phyloP scores from a whole-genome alignment of 2,797 vertebrate genomes.

The Schizopygopsis malacanthus region DNA sequence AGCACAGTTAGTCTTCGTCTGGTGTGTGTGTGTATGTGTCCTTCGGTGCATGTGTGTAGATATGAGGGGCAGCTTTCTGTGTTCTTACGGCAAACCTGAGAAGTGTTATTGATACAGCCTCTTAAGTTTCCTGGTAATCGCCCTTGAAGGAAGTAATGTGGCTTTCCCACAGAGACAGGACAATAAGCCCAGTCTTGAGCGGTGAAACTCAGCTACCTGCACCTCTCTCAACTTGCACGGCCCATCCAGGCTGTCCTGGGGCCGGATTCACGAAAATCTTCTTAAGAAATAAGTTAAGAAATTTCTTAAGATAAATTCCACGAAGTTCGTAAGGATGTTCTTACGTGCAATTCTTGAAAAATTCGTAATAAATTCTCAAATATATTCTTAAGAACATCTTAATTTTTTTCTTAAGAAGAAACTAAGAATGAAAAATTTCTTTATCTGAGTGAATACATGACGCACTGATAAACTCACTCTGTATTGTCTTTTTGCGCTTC shows the following conservation, averaged over 20 bases:
- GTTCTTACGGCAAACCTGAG: slow-evolving; percentile 72
- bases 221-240: slow-evolving; percentile 48
- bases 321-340: too few species aligned
- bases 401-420: too few species aligned
- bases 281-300: too few species aligned
- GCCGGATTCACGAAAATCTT: too few species aligned
- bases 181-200: slow-evolving; percentile 83
- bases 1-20: slow-evolving; percentile 39
- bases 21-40: slow-evolving; percentile 12
- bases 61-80: slow-evolving; percentile 60
- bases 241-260: slow-evolving; percentile 43
- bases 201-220: slow-evolving; percentile 71
- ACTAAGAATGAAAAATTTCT: too few species aligned
- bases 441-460: too few species aligned
- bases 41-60: slow-evolving; percentile 35
- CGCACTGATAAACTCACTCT: too few species aligned
- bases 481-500: too few species aligned
- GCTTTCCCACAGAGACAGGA: slow-evolving; percentile 87
- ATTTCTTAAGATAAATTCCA: too few species aligned
- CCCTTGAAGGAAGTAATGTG: slow-evolving; percentile 83
- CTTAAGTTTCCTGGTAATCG: slow-evolving; percentile 81
- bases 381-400: too few species aligned
- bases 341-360: too few species aligned
- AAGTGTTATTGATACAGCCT: slow-evolving; percentile 73
- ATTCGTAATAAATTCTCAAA: too few species aligned